These are phyloP conservation scores for Semotilus atromaculatus DNA, from an alignment of 2,797 vertebrate species.

Conservation along the genomic window DNA sequence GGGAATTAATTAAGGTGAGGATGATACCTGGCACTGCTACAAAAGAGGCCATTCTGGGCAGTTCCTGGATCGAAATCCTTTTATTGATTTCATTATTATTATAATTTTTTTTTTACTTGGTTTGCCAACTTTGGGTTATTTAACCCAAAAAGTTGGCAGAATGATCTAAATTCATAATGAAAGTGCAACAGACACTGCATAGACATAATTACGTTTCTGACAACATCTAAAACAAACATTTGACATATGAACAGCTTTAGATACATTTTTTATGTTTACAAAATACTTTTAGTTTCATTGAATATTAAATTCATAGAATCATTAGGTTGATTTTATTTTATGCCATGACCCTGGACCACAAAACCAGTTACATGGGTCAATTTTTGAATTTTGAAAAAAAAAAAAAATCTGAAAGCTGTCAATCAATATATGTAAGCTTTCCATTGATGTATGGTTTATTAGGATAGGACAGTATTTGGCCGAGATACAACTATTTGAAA, in stretches of 20 bases:
- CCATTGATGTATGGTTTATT: no score
- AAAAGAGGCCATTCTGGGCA: neutral
- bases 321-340: neutral
- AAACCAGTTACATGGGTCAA: no score
- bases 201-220: neutral
- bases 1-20: neutral
- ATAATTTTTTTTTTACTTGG: neutral
- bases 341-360: neutral
- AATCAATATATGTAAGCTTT: no score
- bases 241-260: neutral
- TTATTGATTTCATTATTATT: neutral
- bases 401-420: no score
- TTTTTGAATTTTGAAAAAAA: no score
- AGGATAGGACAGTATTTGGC: no score
- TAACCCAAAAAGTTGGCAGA: neutral
- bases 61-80: neutral
- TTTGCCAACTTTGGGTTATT: neutral
- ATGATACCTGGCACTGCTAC: neutral
- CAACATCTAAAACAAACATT: neutral
- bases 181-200: neutral
- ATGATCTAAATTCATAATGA: neutral
- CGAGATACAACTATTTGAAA: no score
- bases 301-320: neutral
- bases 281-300: neutral
- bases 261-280: neutral